Evolutionary conservation across 1,140 invertebrate species (phyloP).

Genomic region (Lepidurus arcticus): DNA sequence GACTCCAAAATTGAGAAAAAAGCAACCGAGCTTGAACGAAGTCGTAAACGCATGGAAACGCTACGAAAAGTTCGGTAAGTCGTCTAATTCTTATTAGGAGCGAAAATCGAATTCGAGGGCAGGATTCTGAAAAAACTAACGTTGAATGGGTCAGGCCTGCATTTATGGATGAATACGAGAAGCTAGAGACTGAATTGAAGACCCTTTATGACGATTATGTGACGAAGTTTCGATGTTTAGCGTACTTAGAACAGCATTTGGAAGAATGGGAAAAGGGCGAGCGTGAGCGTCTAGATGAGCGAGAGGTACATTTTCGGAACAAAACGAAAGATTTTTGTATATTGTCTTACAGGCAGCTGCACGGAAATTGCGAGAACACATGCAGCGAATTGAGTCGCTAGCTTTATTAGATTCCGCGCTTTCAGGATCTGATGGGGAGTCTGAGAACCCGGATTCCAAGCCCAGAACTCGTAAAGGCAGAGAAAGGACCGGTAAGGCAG

Average conservation of each 20-base stretch:
- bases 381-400: conserved; percentile 29
- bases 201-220: conserved; percentile 83
- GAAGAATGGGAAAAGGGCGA: conserved; percentile 64
- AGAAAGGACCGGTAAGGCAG: not conserved
- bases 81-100: not conserved
- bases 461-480: not conserved
- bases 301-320: conserved; percentile 38
- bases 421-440: not conserved
- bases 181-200: conserved; percentile 78
- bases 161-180: conserved; percentile 94
- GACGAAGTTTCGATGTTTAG: conserved; percentile 74
- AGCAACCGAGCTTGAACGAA: conserved; percentile 79
- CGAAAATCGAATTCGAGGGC: conserved; percentile 3
- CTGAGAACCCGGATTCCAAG: not conserved
- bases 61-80: conserved; percentile 82
- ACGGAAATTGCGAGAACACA: conserved; percentile 31
- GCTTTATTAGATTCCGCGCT: conserved; percentile 2
- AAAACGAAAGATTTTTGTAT: not conserved
- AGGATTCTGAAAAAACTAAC: conserved; percentile 31
- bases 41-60: conserved; percentile 84
- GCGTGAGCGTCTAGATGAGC: conserved; percentile 58
- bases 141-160: conserved; percentile 63
- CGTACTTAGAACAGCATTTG: conserved; percentile 69
- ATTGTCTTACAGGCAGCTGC: conserved; percentile 29
- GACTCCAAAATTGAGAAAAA: conserved; percentile 89